phyloP scores from a whole-genome alignment of 1,140 invertebrate genomes.

The Epicauta chinensis region DNA sequence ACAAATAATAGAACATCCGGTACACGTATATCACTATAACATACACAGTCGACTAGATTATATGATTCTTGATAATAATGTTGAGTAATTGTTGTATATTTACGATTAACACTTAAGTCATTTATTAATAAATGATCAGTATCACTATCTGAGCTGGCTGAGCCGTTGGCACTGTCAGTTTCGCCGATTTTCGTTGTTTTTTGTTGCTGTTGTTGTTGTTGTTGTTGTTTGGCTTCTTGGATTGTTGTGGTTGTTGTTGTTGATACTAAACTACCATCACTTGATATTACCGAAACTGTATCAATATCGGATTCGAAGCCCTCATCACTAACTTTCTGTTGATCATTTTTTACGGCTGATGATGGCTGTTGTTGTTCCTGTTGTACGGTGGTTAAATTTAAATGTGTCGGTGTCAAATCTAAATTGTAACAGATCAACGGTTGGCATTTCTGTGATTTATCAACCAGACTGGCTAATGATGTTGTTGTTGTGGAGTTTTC shows the following conservation, averaged over 20 bases:
- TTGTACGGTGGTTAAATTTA: not conserved
- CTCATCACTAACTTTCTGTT: conserved; percentile 32
- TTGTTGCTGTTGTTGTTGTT: conserved; percentile 10
- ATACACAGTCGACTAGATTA: conserved; percentile 41
- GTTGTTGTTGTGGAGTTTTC: conserved; percentile 27
- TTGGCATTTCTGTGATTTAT: conserved; percentile 33
- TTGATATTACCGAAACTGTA: conserved; percentile 39
- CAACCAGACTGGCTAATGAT: conserved; percentile 37
- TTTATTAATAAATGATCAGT: conserved; percentile 18
- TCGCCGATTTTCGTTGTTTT: conserved; percentile 21
- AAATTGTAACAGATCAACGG: conserved; percentile 19
- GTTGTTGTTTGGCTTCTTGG: too few relatives aligned
- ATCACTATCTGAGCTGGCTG: conserved; percentile 38
- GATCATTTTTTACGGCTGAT: conserved; percentile 8
- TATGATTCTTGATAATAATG: conserved; percentile 24
- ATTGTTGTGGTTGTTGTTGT: conserved; percentile 20
- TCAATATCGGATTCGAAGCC: conserved; percentile 45
- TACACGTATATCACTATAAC: conserved; percentile 40
- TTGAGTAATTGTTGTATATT: not conserved
- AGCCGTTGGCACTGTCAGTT: conserved; percentile 42
- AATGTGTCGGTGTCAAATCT: not conserved
- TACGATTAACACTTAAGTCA: conserved; percentile 6
- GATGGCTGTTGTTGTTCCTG: conserved; percentile 4
- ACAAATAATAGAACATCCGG: conserved; percentile 41
- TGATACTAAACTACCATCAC: conserved; percentile 34